A percentile compares a stretch with the other conserved stretches of the same genome.
Evolutionary conservation across 2,888 invertebrate species (phyloP).

Genomic region (Deladenus siricidicola): DNA sequence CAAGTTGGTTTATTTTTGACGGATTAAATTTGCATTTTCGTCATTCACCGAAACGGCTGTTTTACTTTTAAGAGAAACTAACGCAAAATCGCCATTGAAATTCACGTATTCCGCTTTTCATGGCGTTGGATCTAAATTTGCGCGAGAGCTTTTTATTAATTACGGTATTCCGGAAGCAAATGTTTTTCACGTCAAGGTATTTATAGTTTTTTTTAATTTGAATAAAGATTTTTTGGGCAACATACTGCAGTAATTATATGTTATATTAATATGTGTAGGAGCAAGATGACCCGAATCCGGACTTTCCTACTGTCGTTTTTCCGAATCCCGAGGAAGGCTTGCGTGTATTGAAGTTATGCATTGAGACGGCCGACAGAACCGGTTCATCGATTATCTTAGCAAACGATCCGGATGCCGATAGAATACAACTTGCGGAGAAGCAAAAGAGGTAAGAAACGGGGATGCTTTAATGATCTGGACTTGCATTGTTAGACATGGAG

Average conservation of each 20-base stretch:
- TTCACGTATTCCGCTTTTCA: constrained; percentile 94
- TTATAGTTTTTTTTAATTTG: background rate
- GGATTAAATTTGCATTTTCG: background rate
- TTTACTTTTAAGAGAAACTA: constrained; percentile 8
- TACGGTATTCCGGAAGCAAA: constrained; percentile 62
- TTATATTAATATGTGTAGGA: too few species aligned
- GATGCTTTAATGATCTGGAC: background rate
- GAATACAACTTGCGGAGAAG: constrained; percentile 84
- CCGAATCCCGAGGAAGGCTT: constrained; percentile 94
- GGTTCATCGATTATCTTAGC: constrained; percentile 73
- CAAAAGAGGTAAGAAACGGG: constrained; percentile 59
- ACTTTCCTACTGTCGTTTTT: constrained; percentile 90
- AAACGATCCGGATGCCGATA: constrained; percentile 96
- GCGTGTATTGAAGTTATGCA: constrained; percentile 62
- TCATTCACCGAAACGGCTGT: background rate
- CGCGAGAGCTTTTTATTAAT: constrained; percentile 67
- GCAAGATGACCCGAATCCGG: constrained; percentile 80
- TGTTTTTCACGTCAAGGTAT: constrained; percentile 53
- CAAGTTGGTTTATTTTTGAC: too few species aligned
- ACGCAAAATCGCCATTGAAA: constrained; percentile 57
- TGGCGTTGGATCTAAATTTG: constrained; percentile 79
- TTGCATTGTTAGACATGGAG: too few species aligned
- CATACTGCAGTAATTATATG: too few species aligned
- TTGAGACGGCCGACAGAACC: constrained; percentile 68
- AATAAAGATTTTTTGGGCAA: background rate